Conservation (phyloP, 2,888 invertebrate species). For the Hypomecis punctinalis region DNA sequence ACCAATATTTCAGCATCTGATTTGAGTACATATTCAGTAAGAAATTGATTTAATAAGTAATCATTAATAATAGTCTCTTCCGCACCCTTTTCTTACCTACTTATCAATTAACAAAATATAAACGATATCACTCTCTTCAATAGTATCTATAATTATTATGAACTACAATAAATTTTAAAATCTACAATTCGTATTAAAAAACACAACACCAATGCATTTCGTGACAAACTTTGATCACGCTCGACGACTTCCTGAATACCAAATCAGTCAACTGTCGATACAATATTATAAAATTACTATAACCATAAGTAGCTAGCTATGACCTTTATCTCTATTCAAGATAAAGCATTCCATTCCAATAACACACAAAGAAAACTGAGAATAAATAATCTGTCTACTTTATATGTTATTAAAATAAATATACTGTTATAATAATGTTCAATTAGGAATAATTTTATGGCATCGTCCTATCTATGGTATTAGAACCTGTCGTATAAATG, state of each 20-base stretch:
- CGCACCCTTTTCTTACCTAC: too few species aligned
- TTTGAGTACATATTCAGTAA: too few species aligned
- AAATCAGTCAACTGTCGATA: conserved; percentile 17
- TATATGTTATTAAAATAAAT: background rate
- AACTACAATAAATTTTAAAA: background rate
- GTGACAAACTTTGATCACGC: conserved; percentile 26
- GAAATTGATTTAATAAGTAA: too few species aligned
- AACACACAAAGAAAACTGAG: conserved; percentile 11
- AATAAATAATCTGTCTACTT: background rate
- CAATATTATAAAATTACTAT: background rate
- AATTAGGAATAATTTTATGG: conserved; percentile 4
- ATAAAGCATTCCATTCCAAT: conserved; percentile 14
- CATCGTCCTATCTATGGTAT: conserved; percentile 3
- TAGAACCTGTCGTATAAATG: background rate
- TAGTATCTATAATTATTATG: too few species aligned
- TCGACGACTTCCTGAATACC: conserved; percentile 29
- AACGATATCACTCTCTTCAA: too few species aligned
- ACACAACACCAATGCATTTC: conserved; percentile 20
- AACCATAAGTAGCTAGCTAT: conserved; percentile 6
- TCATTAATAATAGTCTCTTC: too few species aligned
- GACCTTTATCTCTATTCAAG: conserved; percentile 21
- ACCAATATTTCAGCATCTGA: too few species aligned
- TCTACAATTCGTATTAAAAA: conserved; percentile 10
- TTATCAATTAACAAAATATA: too few species aligned
- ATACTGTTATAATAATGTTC: background rate